These are phyloP conservation scores for Ficedula albicollis DNA, from an alignment of 2,797 vertebrate species.

Conservation along the genomic window DNA sequence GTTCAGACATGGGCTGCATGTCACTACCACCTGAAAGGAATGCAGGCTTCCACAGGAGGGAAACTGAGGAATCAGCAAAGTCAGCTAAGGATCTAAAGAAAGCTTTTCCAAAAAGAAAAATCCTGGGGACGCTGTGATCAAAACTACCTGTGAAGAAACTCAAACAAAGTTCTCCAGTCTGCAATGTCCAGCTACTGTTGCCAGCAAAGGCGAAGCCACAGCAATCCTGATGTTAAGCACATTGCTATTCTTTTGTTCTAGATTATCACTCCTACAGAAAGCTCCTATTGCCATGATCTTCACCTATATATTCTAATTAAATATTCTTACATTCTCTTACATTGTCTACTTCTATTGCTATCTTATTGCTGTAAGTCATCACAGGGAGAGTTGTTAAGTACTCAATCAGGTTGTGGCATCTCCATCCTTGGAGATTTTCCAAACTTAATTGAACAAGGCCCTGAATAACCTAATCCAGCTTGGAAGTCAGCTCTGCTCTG, in stretches of 20 bases:
- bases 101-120: not conserved
- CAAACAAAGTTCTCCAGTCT: not conserved
- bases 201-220: not conserved
- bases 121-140: not conserved
- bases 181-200: not conserved
- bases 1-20: not conserved
- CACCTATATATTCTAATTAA: constrained; percentile 36
- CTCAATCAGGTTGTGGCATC: constrained; percentile 13
- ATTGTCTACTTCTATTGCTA: not conserved
- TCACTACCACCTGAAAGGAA: not conserved
- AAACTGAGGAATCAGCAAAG: not conserved
- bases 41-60: not conserved
- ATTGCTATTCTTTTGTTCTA: not conserved
- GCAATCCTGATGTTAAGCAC: not conserved
- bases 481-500: constrained; percentile 27
- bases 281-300: not conserved
- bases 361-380: not conserved
- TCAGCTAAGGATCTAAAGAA: not conserved
- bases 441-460: constrained; percentile 67
- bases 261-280: not conserved
- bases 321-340: not conserved
- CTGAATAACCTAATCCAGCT: constrained; percentile 51
- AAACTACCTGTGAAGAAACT: not conserved
- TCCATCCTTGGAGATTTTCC: constrained; percentile 55
- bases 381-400: not conserved